Evolutionary conservation across 1,140 invertebrate species (phyloP).

Genomic region (Neodiprion virginianus): DNA sequence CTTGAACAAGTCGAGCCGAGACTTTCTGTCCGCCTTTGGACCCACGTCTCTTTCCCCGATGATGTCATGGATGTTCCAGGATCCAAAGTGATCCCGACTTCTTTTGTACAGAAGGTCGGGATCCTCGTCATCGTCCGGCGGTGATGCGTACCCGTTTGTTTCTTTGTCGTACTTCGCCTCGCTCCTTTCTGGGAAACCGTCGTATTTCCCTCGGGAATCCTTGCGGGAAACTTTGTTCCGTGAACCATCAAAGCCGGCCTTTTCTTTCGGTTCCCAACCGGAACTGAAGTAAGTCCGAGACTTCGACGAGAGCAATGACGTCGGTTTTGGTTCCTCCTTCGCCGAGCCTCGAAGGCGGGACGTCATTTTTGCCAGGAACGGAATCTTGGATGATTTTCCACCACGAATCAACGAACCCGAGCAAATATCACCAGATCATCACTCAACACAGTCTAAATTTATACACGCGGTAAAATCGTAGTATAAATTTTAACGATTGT

Average conservation of each 20-base stretch:
- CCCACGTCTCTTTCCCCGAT: slow-evolving; percentile 20
- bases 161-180: not conserved
- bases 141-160: not conserved
- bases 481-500: no score
- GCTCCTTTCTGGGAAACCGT: not conserved
- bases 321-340: slow-evolving; percentile 13
- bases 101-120: slow-evolving; percentile 34
- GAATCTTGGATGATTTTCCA: slow-evolving; percentile 11
- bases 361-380: slow-evolving; percentile 42
- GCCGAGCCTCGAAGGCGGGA: slow-evolving; percentile 42
- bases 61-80: slow-evolving; percentile 45
- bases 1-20: slow-evolving; percentile 22
- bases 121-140: slow-evolving; percentile 13
- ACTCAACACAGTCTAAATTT: not conserved
- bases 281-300: slow-evolving; percentile 23
- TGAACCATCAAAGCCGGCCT: slow-evolving; percentile 26
- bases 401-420: not conserved
- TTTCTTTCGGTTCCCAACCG: slow-evolving; percentile 27
- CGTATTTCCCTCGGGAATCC: slow-evolving; percentile 6
- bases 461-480: not conserved
- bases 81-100: slow-evolving; percentile 38
- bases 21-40: not conserved
- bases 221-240: slow-evolving; percentile 22
- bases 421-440: slow-evolving; percentile 5
- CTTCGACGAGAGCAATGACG: slow-evolving; percentile 28